Base-by-base conservation (phyloP, 2,888 invertebrate species). In the Chaitophorus viminalis region DNA sequence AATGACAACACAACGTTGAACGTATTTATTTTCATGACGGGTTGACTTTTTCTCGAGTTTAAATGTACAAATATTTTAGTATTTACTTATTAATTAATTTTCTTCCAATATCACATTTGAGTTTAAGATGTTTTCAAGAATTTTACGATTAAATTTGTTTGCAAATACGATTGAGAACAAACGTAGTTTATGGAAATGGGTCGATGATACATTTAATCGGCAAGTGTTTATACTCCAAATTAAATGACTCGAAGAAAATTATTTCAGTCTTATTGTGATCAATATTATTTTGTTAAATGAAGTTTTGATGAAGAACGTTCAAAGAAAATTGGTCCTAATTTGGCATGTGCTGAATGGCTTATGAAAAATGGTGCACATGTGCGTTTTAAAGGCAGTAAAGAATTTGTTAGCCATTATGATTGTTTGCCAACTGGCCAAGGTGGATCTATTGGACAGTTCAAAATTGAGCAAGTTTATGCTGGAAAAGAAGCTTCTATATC, bases 311-410 rank as follows among this genome's bases (percentile, higher is more conserved):
- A 91, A 4, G 93, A 94, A 0, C 93, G 97, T 68, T 92, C 95
- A 68, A 92, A 94, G 90, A 91, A 92, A 90, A 93, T 97, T 74
- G 99, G 99, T 0, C 94, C 98, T 0, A 97, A 99, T 91, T 93
- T 96, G 84, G 94, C 95, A 6, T 98, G 98, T 92, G 98, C 98
- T 0, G 99, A 99, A 92, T 99, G 99, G 99, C 92, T 99, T 11
- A 92, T 99, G 52, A 93, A 95, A 90, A 98, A 98, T 92, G 98
- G 98, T 4, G 98, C 97, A 5, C 93, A 93, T 88, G 94, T 99
- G 0, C 94, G 94, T 89, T 97, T 96, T 94, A 92, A 92, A 65
- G 93, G 93, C 65, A 90, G 91, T 9, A 90, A 91, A 0, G 92
- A 93, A 8, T 90, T 89, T 88, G 89, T 90, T 3, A 81, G 79